phyloP scores from a whole-genome alignment of 2,797 vertebrate species.

The Melanotaenia nigrans region DNA sequence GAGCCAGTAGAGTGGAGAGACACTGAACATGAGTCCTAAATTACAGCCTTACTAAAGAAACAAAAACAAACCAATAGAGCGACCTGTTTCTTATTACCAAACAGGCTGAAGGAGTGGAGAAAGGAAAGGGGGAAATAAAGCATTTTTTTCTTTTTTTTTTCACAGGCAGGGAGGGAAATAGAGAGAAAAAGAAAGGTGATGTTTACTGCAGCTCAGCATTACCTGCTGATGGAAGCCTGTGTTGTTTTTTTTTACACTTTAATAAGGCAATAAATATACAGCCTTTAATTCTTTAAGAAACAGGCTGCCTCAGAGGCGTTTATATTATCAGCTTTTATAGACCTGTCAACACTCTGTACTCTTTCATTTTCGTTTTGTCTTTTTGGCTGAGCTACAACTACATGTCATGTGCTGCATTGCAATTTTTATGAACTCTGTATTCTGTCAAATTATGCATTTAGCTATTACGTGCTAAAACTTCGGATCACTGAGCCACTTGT shows the following conservation, averaged over 20 bases:
- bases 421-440: slow-evolving; percentile 85
- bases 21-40: slow-evolving; percentile 82
- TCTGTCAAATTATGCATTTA: slow-evolving; percentile 78
- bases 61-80: slow-evolving; percentile 80
- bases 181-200: slow-evolving; percentile 62
- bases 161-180: slow-evolving; percentile 53
- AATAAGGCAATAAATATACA: slow-evolving; percentile 87
- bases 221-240: slow-evolving; percentile 74
- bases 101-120: slow-evolving; percentile 69
- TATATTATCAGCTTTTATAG: slow-evolving; percentile 91
- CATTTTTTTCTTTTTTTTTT: slow-evolving; percentile 59
- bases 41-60: slow-evolving; percentile 81
- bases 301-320: slow-evolving; percentile 84
- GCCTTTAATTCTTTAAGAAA: slow-evolving; percentile 85
- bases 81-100: slow-evolving; percentile 83
- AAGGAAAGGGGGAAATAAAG: slow-evolving; percentile 63
- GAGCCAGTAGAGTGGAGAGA: slow-evolving; percentile 71
- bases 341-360: slow-evolving; percentile 86
- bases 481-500: slow-evolving; percentile 36
- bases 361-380: slow-evolving; percentile 51
- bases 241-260: slow-evolving; percentile 78
- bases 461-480: slow-evolving; percentile 60
- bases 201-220: slow-evolving; percentile 65
- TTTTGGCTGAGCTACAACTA: slow-evolving; percentile 63
- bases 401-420: slow-evolving; percentile 77